A percentile compares a stretch with the other conserved stretches of the same genome.
Evolutionary conservation across 2,888 invertebrate species (phyloP).

Genomic region (Argyresthia goedartella): DNA sequence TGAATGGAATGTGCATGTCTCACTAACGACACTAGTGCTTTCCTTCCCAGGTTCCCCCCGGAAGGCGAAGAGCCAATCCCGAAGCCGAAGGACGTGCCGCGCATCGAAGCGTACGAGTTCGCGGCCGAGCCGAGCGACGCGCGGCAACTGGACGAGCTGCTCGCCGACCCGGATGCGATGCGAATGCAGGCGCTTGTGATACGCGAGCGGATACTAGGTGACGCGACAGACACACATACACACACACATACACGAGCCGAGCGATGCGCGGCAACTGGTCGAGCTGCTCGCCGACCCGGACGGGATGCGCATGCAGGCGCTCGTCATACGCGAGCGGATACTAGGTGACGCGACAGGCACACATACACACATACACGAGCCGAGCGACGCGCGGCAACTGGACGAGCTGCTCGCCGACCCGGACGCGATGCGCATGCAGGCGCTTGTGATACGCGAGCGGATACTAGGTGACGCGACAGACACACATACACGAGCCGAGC

Average conservation of each 20-base stretch:
- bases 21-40: too few species aligned
- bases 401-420: constrained; percentile 92
- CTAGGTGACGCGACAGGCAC: constrained; percentile 39
- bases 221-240: constrained; percentile 3
- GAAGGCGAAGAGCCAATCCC: constrained; percentile 77
- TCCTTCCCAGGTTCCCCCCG: constrained; percentile 60
- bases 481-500: constrained; percentile 76
- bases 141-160: constrained; percentile 85
- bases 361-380: constrained; percentile 63
- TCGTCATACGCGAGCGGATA: constrained; percentile 86
- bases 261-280: constrained; percentile 82
- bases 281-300: constrained; percentile 88
- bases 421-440: constrained; percentile 97
- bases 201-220: constrained; percentile 87
- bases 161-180: constrained; percentile 96
- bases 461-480: constrained; percentile 72
- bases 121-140: constrained; percentile 85
- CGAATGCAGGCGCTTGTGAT: constrained; percentile 95
- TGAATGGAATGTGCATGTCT: too few species aligned
- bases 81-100: constrained; percentile 78
- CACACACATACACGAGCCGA: constrained; percentile 75
- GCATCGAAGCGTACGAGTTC: constrained; percentile 90
- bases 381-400: constrained; percentile 81
- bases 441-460: constrained; percentile 90
- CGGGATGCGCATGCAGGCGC: constrained; percentile 88